phyloP scores from a whole-genome alignment of 2,113 vertebrate species.

The Benthochromis sp. region DNA sequence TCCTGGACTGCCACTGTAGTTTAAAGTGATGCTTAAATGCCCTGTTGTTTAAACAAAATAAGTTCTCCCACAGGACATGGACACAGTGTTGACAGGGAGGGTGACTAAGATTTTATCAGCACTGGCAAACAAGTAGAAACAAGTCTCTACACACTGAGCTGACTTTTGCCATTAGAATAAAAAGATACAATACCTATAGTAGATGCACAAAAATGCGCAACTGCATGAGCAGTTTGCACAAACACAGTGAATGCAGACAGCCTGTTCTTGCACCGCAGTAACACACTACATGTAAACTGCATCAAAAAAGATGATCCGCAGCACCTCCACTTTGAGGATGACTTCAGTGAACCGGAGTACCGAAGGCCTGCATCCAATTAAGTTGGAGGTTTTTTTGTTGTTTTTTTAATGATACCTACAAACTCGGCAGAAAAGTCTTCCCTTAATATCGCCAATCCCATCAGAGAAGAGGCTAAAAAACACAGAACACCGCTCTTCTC shows the following conservation, averaged over 20 bases:
- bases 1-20: neutral
- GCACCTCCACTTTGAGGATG: neutral
- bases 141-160: neutral
- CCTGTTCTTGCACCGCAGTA: neutral
- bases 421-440: constrained; percentile 26
- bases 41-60: neutral
- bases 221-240: neutral
- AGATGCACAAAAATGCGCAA: neutral
- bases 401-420: neutral
- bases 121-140: constrained; percentile 35
- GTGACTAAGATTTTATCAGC: constrained; percentile 28
- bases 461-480: constrained; percentile 19
- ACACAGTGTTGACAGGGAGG: neutral
- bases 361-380: neutral
- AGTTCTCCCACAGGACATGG: neutral
- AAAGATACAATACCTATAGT: neutral
- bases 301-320: neutral
- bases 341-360: constrained; percentile 15
- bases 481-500: constrained; percentile 33
- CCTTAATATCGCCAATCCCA: constrained; percentile 26
- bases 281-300: neutral
- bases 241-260: neutral
- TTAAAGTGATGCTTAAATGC: neutral
- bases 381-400: neutral
- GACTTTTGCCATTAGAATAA: neutral